A percentile compares a stretch with the other conserved stretches of the same genome.
These are phyloP conservation scores for Hirtodrosophila confusa DNA, from an alignment of 2,888 invertebrate species.

Conservation along the genomic window DNA sequence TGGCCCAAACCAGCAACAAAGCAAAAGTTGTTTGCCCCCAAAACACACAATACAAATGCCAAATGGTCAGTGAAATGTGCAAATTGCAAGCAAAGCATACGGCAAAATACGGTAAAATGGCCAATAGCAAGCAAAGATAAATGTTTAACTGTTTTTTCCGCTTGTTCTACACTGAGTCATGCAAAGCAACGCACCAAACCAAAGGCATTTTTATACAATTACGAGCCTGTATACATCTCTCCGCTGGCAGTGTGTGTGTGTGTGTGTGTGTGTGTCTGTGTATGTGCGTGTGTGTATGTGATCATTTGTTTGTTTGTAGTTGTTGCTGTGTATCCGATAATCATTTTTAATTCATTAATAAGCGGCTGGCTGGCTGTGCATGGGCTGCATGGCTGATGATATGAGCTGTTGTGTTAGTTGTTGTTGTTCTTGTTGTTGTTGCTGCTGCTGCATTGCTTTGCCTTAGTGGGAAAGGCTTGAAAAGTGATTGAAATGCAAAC, in stretches of 20 bases:
- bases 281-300: constrained; percentile 33
- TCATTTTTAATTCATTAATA: constrained; percentile 75
- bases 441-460: constrained; percentile 18
- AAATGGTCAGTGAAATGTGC: constrained; percentile 51
- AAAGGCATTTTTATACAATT: constrained; percentile 64
- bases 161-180: constrained; percentile 64
- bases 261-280: constrained; percentile 1
- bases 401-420: constrained; percentile 19
- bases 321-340: constrained; percentile 60
- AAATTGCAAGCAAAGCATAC: constrained; percentile 41
- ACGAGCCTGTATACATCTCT: constrained; percentile 52
- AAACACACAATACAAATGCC: constrained; percentile 33
- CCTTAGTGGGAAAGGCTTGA: constrained; percentile 22
- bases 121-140: constrained; percentile 20
- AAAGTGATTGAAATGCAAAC: constrained; percentile 66
- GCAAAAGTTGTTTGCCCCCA: constrained; percentile 16
- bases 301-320: constrained; percentile 52
- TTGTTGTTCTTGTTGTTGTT: constrained; percentile 13
- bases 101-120: constrained; percentile 45
- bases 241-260: constrained; percentile 21
- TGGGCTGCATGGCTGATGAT: constrained; percentile 51
- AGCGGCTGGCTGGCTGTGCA: constrained; percentile 51
- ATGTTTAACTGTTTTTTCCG: constrained; percentile 42
- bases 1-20: constrained; percentile 20
- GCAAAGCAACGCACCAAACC: constrained; percentile 45